Evolutionary conservation across 1,140 invertebrate species (phyloP).

Genomic region (Cyphomyrmex costatus): DNA sequence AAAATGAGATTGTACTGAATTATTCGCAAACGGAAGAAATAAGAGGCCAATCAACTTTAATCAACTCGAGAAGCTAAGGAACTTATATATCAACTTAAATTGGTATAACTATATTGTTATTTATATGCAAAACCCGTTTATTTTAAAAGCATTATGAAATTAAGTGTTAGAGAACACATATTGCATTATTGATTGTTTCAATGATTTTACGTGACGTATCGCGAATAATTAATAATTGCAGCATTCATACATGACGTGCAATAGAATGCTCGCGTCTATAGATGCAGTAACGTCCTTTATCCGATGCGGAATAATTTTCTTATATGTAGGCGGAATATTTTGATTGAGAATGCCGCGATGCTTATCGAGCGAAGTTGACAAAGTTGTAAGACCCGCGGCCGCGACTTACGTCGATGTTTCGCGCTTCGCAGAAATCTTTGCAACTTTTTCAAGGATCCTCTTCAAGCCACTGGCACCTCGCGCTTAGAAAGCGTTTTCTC

Average conservation of each 20-base stretch:
- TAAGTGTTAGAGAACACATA: neutral
- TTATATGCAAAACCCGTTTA: neutral
- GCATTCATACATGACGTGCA: neutral
- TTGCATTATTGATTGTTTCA: slow-evolving; percentile 1
- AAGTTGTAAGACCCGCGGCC: neutral
- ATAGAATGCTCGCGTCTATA: neutral
- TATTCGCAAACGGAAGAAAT: neutral
- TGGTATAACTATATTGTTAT: neutral
- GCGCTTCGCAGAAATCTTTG: slow-evolving; percentile 40
- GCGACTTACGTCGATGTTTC: slow-evolving; percentile 6
- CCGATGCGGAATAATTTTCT: slow-evolving; percentile 29
- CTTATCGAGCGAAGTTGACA: slow-evolving; percentile 41
- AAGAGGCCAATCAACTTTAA: neutral
- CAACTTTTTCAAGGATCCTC: slow-evolving; percentile 59
- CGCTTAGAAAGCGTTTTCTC: slow-evolving; percentile 8
- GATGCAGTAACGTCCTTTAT: slow-evolving; percentile 13
- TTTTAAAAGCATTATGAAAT: neutral
- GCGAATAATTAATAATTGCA: slow-evolving; percentile 29
- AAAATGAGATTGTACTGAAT: neutral
- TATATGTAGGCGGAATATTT: slow-evolving; percentile 49
- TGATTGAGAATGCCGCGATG: slow-evolving; percentile 25
- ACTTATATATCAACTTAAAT: neutral
- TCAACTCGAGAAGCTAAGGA: neutral
- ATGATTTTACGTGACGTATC: neutral
- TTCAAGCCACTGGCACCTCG: neutral